Percentiles rank a stretch among this genome's conserved stretches.
phyloP scores from a whole-genome alignment of 2,113 vertebrate genomes.

The Catharus bicknelli region DNA sequence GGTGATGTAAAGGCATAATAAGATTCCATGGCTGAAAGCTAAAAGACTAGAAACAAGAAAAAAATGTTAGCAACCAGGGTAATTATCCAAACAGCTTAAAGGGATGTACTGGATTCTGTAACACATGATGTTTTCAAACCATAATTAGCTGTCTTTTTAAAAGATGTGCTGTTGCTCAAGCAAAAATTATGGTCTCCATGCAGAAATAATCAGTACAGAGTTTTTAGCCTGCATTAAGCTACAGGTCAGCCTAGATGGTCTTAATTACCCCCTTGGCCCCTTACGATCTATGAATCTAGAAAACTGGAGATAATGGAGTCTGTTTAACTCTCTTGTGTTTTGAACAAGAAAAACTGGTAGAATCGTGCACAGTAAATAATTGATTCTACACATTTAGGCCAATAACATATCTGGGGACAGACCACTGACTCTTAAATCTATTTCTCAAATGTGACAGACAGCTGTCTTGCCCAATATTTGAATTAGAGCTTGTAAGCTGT shows the following conservation, averaged over 20 bases:
- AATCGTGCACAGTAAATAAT: not conserved
- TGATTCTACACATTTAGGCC: not conserved
- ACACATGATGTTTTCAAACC: not conserved
- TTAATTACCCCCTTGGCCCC: slow-evolving; percentile 27
- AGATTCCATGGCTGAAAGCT: not conserved
- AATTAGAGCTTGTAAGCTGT: not conserved
- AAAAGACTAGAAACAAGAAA: slow-evolving; percentile 24
- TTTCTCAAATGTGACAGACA: slow-evolving; percentile 21
- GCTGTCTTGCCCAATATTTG: slow-evolving; percentile 21
- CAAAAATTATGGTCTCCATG: not conserved
- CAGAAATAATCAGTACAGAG: slow-evolving; percentile 33
- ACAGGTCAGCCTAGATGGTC: slow-evolving; percentile 12
- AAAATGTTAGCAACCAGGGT: slow-evolving; percentile 1
- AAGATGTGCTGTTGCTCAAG: slow-evolving; percentile 9
- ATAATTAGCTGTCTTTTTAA: slow-evolving; percentile 21
- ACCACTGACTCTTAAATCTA: not conserved
- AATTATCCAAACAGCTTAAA: slow-evolving; percentile 33
- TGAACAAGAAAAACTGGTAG: not conserved
- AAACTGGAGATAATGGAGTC: not conserved
- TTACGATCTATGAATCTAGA: not conserved
- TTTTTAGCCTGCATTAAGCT: slow-evolving; percentile 3
- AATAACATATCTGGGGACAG: not conserved
- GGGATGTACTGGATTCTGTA: not conserved
- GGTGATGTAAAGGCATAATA: not conserved
- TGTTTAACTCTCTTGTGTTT: not conserved